phyloP scores from a whole-genome alignment of 2,113 vertebrate species.

The Lycaon pictus region DNA sequence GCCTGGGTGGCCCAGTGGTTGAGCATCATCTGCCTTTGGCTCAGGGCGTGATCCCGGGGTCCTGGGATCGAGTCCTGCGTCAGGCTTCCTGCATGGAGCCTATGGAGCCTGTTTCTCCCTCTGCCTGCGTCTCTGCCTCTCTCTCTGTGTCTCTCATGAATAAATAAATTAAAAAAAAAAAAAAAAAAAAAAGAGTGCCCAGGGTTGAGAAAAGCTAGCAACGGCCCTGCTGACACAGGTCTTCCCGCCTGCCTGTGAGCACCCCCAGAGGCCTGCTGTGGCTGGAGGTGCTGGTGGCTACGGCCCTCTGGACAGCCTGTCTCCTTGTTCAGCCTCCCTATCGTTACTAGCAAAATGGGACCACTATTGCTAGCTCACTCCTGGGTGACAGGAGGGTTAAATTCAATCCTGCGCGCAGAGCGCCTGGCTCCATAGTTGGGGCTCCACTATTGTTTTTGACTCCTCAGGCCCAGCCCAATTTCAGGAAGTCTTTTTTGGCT shows the following conservation, averaged over 20 bases:
- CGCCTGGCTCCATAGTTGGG: not conserved
- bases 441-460: conserved; percentile 36
- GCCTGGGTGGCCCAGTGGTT: no score
- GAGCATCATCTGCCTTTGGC: no score
- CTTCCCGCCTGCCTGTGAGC: fast-evolving
- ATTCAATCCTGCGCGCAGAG: not conserved
- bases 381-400: not conserved
- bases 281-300: not conserved
- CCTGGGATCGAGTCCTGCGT: no score
- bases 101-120: no score
- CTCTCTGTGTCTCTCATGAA: no score
- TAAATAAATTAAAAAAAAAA: no score
- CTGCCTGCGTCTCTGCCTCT: no score
- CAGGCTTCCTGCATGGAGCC: no score
- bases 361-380: not conserved
- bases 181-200: not conserved
- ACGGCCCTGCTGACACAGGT: not conserved
- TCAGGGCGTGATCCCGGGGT: no score
- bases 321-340: not conserved
- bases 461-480: conserved; percentile 41
- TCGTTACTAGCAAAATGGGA: not conserved
- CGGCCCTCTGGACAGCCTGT: not conserved
- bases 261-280: not conserved
- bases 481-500: conserved; percentile 68
- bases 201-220: not conserved